Base-by-base conservation (phyloP, 1,140 invertebrate species). In the Rhizoglyphus robini region DNA sequence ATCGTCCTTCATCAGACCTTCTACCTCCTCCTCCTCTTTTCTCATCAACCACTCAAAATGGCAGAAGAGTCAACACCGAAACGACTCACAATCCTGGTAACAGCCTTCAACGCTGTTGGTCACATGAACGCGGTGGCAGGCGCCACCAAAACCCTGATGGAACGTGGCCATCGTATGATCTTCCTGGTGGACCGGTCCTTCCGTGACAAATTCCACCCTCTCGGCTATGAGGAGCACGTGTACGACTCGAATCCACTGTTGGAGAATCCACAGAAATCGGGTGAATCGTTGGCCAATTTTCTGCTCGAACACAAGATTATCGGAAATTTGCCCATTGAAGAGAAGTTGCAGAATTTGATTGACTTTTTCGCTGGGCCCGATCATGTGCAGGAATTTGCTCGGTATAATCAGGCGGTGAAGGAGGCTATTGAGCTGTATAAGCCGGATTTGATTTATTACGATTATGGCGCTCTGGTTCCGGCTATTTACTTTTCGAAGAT, bases 381-480 rank as follows among this genome's bases (percentile, higher is more conserved):
- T 15, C 41, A 46, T 23, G 15, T 46, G 41, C 15, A 15, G 15
- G 41, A 46, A 23, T 46, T 15, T 15, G 23, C 41, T 15, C 41
- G 41, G 41, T 46, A 46, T 23, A 46, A 46, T 46, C 15, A 46
- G 41, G 41, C 41, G 41, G 41, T 46, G 41, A 46, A 46, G 41
- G 41, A 46, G 41, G 41, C 41, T 15, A 15, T 46, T 15, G 41
- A 46, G 41, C 41, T 46, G 41, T 46, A 46, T 15, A 61, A 61
- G 31, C 59, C 59, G n/a, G 59, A 61, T 60, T 11, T 61, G 30
- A 11, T 61, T 8, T n/a, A 23, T 18, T 23, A 23, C 30, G 59
- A 61, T 60, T 30, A 61, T 23, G n/a, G 30, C 30, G n/a, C 30
- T 36, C n/a, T n/a, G n/a, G 30, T 61, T 36, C 59, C 59, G 30